Percentiles rank a stretch among this genome's conserved stretches.
Conservation (phyloP, 2,113 vertebrate genomes). For the Paramisgurnus dabryanus region DNA sequence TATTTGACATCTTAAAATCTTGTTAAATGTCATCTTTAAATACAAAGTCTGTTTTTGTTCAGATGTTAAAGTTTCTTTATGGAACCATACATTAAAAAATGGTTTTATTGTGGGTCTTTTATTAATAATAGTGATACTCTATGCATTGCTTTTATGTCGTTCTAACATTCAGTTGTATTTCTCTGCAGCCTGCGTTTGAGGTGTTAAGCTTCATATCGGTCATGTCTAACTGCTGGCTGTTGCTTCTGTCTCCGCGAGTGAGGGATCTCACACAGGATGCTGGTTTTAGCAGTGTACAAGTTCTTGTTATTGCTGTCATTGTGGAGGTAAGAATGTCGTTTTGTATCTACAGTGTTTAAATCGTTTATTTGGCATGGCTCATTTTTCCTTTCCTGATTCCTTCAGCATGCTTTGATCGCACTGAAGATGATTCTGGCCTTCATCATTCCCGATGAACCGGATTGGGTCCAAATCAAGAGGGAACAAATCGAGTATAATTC, state of each 20-base stretch:
- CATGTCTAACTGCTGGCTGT: conserved; percentile 80
- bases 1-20: no score
- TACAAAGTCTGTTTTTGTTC: no score
- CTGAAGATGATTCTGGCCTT: conserved; percentile 71
- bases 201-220: conserved; percentile 76
- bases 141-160: background rate
- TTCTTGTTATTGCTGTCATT: conserved; percentile 68
- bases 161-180: background rate
- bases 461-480: conserved; percentile 73
- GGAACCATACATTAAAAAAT: no score
- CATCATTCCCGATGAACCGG: conserved; percentile 78
- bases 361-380: no score
- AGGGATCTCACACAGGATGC: conserved; percentile 59
- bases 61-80: no score
- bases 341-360: no score
- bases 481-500: conserved; percentile 74
- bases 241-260: conserved; percentile 75
- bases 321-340: conserved; percentile 67
- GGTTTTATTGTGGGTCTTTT: no score
- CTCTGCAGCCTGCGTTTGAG: conserved; percentile 74
- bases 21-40: no score
- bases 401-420: conserved; percentile 75
- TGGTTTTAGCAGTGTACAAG: conserved; percentile 59
- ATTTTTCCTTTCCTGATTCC: conserved; percentile 21
- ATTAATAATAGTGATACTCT: no score